phyloP scores from a whole-genome alignment of 2,113 vertebrate species.

The Pseudopipra pipra region DNA sequence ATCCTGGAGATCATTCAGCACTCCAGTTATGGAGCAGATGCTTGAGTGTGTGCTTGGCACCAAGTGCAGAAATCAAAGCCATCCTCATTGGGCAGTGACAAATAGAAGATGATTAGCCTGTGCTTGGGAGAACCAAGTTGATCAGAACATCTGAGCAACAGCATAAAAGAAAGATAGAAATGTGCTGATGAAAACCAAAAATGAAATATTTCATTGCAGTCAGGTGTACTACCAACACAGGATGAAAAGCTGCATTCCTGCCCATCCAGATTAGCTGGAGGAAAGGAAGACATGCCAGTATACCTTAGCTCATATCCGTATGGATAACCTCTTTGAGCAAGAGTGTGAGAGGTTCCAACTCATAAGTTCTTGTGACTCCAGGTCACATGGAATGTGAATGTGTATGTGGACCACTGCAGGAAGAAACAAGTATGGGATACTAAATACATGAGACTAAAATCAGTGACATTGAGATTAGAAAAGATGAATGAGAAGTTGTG shows the following conservation, averaged over 20 bases:
- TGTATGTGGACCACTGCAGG: neutral
- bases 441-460: neutral
- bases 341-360: neutral
- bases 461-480: neutral
- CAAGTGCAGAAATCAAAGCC: neutral
- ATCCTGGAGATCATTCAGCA: neutral
- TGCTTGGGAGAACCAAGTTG: neutral
- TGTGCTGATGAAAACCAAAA: neutral
- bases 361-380: neutral
- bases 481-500: neutral
- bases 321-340: neutral
- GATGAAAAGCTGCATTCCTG: neutral
- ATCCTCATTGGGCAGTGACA: neutral
- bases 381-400: neutral
- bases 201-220: neutral
- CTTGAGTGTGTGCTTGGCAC: neutral
- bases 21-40: neutral
- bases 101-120: neutral
- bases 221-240: neutral
- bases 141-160: neutral
- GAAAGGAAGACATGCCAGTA: neutral
- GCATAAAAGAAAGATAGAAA: neutral
- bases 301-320: fast-evolving
- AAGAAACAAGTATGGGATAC: neutral
- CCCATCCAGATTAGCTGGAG: neutral